phyloP scores from a whole-genome alignment of 2,797 vertebrate genomes.

The Clarias pachynema region DNA sequence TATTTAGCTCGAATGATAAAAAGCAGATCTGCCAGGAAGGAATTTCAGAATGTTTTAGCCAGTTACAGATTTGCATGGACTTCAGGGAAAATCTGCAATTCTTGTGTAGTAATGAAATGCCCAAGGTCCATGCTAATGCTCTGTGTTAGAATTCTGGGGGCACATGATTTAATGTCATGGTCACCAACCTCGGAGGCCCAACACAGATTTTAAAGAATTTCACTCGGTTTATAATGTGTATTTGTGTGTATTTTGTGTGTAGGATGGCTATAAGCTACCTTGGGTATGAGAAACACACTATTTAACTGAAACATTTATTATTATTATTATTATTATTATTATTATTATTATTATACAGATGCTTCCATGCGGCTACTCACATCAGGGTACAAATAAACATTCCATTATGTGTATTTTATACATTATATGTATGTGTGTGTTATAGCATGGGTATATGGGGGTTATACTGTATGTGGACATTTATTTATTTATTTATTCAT shows the following conservation, averaged over 20 bases:
- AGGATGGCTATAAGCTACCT: not conserved
- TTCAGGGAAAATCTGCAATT: not conserved
- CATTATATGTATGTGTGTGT: too few relatives aligned
- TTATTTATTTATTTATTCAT: too few relatives aligned
- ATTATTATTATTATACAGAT: not conserved
- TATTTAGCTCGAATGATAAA: constrained; percentile 23
- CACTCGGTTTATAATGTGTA: not conserved
- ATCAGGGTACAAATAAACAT: too few relatives aligned
- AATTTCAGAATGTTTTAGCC: not conserved
- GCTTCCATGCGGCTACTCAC: too few relatives aligned
- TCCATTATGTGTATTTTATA: too few relatives aligned
- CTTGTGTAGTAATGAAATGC: not conserved
- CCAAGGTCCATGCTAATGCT: too few relatives aligned
- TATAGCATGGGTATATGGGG: too few relatives aligned
- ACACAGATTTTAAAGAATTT: not conserved
- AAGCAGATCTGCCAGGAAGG: not conserved
- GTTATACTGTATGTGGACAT: too few relatives aligned
- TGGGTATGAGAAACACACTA: not conserved
- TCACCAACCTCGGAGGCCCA: not conserved
- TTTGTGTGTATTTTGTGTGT: not conserved
- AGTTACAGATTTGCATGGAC: constrained; percentile 4
- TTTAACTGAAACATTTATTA: not conserved
- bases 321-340: not conserved
- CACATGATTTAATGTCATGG: not conserved
- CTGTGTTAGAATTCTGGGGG: too few relatives aligned